Percentiles rank a stretch among this genome's conserved stretches.
Evolutionary conservation across 2,888 invertebrate species (phyloP).

Genomic region (Limenitis camilla): DNA sequence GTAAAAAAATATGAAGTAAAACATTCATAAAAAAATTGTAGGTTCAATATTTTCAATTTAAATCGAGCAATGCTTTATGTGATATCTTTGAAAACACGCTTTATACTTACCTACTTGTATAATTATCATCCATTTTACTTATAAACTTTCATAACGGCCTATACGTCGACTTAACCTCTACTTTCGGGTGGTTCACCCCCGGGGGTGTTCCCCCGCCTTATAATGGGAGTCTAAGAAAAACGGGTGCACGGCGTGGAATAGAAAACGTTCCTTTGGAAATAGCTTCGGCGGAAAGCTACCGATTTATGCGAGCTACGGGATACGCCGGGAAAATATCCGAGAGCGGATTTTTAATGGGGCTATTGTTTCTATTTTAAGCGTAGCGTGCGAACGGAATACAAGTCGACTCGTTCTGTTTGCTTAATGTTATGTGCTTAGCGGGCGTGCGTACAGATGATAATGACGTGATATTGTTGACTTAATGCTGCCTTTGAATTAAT

Average conservation of each 20-base stretch:
- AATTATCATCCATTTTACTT: conserved; percentile 75
- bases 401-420: conserved; percentile 44
- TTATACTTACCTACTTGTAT: conserved; percentile 64
- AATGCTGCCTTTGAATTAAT: conserved; percentile 12
- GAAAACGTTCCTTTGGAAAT: conserved; percentile 73
- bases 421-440: conserved; percentile 32
- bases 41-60: too few species aligned
- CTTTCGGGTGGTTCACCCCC: conserved; percentile 49
- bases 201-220: conserved; percentile 49
- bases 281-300: conserved; percentile 72
- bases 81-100: conserved; percentile 65
- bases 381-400: conserved; percentile 69
- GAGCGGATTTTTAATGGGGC: conserved; percentile 72
- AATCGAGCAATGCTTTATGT: conserved; percentile 43
- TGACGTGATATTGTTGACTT: conserved; percentile 23
- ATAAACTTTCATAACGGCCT: conserved; percentile 74
- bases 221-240: conserved; percentile 73
- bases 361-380: conserved; percentile 74
- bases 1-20: too few species aligned
- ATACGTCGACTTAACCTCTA: conserved; percentile 73
- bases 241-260: conserved; percentile 72
- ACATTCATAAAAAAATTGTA: too few species aligned
- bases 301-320: conserved; percentile 72
- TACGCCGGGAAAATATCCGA: conserved; percentile 69
- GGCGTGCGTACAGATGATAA: conserved; percentile 29